Percentiles rank a stretch among this genome's conserved stretches.
phyloP scores from a whole-genome alignment of 92 coral and sea anemone genomes.

The Epizoanthus ramosus region DNA sequence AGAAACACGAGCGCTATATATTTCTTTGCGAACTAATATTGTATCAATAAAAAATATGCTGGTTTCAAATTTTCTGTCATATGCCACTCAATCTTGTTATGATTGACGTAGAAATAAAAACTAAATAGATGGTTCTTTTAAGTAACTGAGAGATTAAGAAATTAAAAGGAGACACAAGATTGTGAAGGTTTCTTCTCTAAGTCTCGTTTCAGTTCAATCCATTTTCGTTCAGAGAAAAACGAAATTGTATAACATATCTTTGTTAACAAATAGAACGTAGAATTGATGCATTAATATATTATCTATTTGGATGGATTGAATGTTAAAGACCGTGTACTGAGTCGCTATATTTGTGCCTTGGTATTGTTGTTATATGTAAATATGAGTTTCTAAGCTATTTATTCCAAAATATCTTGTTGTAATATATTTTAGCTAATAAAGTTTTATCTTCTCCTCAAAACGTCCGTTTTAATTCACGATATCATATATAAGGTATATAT shows the following conservation, averaged over 20 bases:
- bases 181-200: neutral
- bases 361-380: too few relatives aligned
- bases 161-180: neutral
- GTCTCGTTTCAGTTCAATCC: neutral
- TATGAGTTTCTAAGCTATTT: too few relatives aligned
- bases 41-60: too few relatives aligned
- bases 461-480: too few relatives aligned
- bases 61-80: too few relatives aligned
- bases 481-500: too few relatives aligned
- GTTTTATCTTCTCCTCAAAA: too few relatives aligned
- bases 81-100: too few relatives aligned
- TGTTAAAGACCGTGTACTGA: neutral
- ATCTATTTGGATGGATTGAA: neutral
- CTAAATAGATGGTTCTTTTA: neutral
- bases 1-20: too few relatives aligned
- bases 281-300: neutral
- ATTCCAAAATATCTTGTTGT: conserved; percentile 1
- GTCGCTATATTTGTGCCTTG: neutral
- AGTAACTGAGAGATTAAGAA: neutral
- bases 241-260: neutral
- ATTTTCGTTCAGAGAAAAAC: neutral
- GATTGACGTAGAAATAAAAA: neutral
- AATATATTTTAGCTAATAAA: conserved; percentile 2
- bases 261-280: neutral
- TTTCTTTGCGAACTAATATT: too few relatives aligned